phyloP scores from a whole-genome alignment of 2,888 invertebrate genomes.

The Microdon myrmicae region DNA sequence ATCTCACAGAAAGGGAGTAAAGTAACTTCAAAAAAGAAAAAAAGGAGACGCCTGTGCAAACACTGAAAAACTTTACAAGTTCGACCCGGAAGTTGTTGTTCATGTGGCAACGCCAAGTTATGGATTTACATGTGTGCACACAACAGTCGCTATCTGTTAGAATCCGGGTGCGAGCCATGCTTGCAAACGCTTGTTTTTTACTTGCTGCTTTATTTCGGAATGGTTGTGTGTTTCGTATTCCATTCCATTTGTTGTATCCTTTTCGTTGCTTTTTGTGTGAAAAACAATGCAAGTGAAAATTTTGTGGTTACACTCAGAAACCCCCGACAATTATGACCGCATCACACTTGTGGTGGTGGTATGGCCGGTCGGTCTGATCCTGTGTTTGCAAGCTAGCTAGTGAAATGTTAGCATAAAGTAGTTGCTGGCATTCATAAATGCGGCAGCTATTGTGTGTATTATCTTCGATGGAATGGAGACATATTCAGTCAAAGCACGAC shows the following conservation, averaged over 20 bases:
- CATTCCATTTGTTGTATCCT: no score
- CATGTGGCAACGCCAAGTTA: conserved; percentile 37
- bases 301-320: conserved; percentile 47
- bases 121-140: conserved; percentile 31
- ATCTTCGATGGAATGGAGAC: conserved; percentile 28
- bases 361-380: conserved; percentile 16
- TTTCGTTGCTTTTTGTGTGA: conserved; percentile 35
- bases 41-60: conserved; percentile 5
- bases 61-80: conserved; percentile 33
- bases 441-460: conserved; percentile 23
- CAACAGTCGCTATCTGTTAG: conserved; percentile 18
- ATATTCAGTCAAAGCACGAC: no score
- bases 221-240: conserved; percentile 21
- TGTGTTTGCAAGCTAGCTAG: conserved; percentile 2
- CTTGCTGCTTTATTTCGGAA: conserved; percentile 2
- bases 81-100: conserved; percentile 45
- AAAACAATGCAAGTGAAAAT: conserved; percentile 50
- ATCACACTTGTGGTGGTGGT: conserved; percentile 44
- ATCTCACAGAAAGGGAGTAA: no score
- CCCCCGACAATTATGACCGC: conserved; percentile 52
- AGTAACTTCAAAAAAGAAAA: conserved; percentile 1
- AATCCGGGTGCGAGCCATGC: conserved; percentile 25
- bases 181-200: conserved; percentile 13
- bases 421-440: conserved; percentile 41
- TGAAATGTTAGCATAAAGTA: no score